Conservation (phyloP, 2,888 invertebrate genomes). For the Scaptomyza reducta region DNA sequence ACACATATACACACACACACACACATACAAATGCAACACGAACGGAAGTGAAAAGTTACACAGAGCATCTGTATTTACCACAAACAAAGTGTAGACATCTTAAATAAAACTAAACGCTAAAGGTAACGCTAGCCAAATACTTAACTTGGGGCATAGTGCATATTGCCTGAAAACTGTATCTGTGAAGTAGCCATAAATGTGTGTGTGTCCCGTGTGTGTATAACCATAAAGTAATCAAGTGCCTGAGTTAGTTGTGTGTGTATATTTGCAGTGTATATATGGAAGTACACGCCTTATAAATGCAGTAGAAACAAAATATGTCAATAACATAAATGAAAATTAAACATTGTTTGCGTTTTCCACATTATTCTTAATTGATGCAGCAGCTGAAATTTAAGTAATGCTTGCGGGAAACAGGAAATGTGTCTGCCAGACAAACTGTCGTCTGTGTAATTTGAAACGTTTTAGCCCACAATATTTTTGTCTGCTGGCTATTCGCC, state of each 20-base stretch:
- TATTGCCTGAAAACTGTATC: conserved; percentile 63
- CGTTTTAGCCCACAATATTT: conserved; percentile 21
- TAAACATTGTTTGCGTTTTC: conserved; percentile 23
- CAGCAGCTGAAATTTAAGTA: conserved; percentile 25
- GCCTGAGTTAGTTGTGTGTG: conserved; percentile 10
- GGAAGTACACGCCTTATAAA: conserved; percentile 63
- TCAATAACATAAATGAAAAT: conserved; percentile 49
- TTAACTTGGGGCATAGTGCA: conserved; percentile 33
- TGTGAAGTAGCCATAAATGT: conserved; percentile 50
- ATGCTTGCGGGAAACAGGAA: conserved; percentile 33
- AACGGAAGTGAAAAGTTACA: conserved; percentile 70
- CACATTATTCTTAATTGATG: conserved; percentile 16
- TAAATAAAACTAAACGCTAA: conserved; percentile 62
- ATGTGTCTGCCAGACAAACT: conserved; percentile 52
- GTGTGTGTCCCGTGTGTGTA: conserved; percentile 19
- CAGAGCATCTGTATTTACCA: conserved; percentile 9
- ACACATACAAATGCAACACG: conserved; percentile 24
- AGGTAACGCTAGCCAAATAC: conserved; percentile 56
- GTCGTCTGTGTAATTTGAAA: conserved; percentile 48
- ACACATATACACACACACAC: background rate
- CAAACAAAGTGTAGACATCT: conserved; percentile 25
- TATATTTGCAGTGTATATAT: conserved; percentile 23
- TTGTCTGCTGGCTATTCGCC: conserved; percentile 54
- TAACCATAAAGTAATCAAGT: background rate
- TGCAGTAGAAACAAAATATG: conserved; percentile 52